These are phyloP conservation scores for Drosophila ohnishii DNA, from an alignment of 1,140 invertebrate species.

Conservation along the genomic window DNA sequence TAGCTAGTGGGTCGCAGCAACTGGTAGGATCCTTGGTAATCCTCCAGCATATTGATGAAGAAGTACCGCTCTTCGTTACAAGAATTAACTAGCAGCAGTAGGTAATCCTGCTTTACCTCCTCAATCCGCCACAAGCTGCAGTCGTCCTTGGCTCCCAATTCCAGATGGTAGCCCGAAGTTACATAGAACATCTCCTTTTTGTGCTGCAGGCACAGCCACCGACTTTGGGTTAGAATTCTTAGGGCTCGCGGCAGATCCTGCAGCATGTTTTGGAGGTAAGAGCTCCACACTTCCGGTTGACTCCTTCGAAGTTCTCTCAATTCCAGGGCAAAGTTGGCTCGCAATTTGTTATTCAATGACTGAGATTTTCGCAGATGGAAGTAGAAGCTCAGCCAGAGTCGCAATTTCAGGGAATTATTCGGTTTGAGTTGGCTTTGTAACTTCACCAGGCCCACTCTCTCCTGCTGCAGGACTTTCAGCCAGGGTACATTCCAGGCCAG, in stretches of 20 bases:
- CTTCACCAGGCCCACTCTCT: neutral
- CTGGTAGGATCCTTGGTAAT: neutral
- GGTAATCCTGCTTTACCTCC: neutral
- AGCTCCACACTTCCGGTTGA: neutral
- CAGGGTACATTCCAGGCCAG: conserved; percentile 55
- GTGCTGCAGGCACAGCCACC: conserved; percentile 52
- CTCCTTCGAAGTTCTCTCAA: conserved; percentile 8
- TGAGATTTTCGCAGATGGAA: conserved; percentile 24
- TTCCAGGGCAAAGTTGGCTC: conserved; percentile 41
- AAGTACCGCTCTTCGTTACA: conserved; percentile 37
- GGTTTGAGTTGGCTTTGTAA: conserved; percentile 39
- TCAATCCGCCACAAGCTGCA: conserved; percentile 55
- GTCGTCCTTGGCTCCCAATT: conserved; percentile 49
- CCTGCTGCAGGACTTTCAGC: neutral
- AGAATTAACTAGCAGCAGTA: conserved; percentile 40
- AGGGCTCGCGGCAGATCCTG: conserved; percentile 47
- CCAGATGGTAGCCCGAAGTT: conserved; percentile 9
- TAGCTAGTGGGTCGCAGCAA: conserved; percentile 16
- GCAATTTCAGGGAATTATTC: conserved; percentile 30
- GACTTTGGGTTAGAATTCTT: conserved; percentile 21
- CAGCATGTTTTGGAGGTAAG: conserved; percentile 55
- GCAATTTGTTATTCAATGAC: conserved; percentile 5
- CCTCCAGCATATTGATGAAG: conserved; percentile 30
- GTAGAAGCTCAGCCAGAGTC: conserved; percentile 57
- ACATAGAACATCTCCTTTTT: conserved; percentile 35